phyloP scores from a whole-genome alignment of 2,888 invertebrate genomes.

The Drepanosiphum platanoidis region DNA sequence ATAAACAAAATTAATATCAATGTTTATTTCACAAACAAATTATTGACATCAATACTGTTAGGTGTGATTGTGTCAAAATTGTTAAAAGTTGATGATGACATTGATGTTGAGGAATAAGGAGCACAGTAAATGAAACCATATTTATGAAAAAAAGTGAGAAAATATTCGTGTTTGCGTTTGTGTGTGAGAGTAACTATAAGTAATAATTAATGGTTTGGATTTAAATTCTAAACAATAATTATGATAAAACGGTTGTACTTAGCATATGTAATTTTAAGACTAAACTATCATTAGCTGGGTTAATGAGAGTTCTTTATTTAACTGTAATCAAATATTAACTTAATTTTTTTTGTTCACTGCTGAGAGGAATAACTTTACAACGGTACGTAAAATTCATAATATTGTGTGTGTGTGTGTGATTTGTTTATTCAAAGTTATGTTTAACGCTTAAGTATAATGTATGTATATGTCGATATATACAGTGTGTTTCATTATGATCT shows the following conservation, averaged over 20 bases:
- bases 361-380: conserved; percentile 31
- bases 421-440: conserved; percentile 10
- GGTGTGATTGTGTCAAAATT: conserved; percentile 28
- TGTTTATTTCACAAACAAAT: conserved; percentile 2
- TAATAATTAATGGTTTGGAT: not conserved
- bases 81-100: conserved; percentile 14
- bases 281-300: not conserved
- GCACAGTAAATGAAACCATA: not conserved
- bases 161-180: not conserved
- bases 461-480: too few species aligned
- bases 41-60: conserved; percentile 11
- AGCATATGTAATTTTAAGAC: not conserved
- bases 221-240: not conserved
- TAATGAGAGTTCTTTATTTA: not conserved
- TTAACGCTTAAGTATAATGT: too few species aligned
- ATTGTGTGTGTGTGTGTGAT: conserved; percentile 3
- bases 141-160: conserved; percentile 31
- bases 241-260: not conserved
- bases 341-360: conserved; percentile 30
- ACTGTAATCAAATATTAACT: conserved; percentile 17
- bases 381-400: conserved; percentile 44
- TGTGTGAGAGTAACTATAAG: not conserved
- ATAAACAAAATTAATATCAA: not conserved
- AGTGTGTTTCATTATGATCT: too few species aligned
- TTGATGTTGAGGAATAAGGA: conserved; percentile 9